Percentiles rank a stretch among this genome's conserved stretches.
Evolutionary conservation across 2,113 vertebrate genomes (phyloP).

Genomic region (Camelus dromedarius): DNA sequence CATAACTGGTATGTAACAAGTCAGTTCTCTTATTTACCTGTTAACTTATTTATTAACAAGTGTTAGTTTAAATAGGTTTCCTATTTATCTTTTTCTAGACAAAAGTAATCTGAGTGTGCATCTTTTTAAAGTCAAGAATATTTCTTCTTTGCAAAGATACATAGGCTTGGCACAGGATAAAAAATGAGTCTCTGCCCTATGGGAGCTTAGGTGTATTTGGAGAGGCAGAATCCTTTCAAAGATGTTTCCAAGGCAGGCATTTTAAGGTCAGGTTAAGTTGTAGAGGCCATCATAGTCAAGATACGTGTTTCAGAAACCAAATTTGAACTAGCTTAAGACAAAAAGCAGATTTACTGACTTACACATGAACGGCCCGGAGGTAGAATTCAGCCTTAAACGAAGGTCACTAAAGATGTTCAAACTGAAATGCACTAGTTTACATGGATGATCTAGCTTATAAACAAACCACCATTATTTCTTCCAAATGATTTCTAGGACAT

Average conservation of each 20-base stretch:
- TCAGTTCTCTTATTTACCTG: neutral
- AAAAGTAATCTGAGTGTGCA: neutral
- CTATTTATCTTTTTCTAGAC: neutral
- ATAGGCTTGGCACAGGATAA: neutral
- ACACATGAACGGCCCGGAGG: neutral
- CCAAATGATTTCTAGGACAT: constrained; percentile 19
- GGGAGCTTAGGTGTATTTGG: neutral
- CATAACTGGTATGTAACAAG: neutral
- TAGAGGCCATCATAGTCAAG: neutral
- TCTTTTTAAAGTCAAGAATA: neutral
- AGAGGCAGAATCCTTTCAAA: neutral
- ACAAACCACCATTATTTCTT: constrained; percentile 37
- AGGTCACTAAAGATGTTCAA: neutral
- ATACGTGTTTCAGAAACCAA: neutral
- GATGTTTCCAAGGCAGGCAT: neutral
- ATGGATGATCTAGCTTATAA: constrained; percentile 16
- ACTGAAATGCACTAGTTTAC: neutral
- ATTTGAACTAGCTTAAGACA: neutral
- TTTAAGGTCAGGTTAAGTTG: constrained; percentile 21
- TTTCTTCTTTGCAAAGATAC: constrained; percentile 39
- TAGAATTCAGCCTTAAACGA: neutral
- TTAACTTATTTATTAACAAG: too few species aligned
- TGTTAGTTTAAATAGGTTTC: neutral
- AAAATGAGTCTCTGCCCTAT: neutral
- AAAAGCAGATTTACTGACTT: neutral